phyloP scores from a whole-genome alignment of 1,140 invertebrate genomes.

The Tetragnatha versicolor region DNA sequence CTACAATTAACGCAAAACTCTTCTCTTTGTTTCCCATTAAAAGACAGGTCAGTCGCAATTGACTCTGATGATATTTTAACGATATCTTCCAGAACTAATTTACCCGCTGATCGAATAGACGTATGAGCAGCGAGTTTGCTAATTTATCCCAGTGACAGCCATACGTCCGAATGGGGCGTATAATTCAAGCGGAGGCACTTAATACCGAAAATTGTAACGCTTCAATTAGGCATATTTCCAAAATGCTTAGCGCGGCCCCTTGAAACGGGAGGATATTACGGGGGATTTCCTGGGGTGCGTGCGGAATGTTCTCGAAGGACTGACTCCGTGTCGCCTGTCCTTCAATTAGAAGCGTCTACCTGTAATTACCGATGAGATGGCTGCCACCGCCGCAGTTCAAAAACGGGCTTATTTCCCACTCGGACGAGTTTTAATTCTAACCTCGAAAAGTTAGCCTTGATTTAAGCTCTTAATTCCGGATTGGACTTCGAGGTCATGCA shows the following conservation, averaged over 20 bases:
- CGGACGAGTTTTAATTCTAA: no score
- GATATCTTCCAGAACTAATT: conserved; percentile 48
- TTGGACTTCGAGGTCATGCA: no score
- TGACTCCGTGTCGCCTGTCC: no score
- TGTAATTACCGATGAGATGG: no score
- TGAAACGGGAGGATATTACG: no score
- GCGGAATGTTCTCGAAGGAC: no score
- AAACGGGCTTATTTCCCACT: no score
- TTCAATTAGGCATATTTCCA: conserved; percentile 49
- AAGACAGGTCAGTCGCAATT: conserved; percentile 45
- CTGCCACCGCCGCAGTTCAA: no score
- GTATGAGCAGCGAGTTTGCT: conserved; percentile 37
- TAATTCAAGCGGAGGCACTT: conserved; percentile 41
- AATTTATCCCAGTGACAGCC: conserved; percentile 38
- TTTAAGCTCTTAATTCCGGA: no score
- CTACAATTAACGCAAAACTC: conserved; percentile 48
- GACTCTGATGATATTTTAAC: conserved; percentile 54
- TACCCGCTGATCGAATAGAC: conserved; percentile 39
- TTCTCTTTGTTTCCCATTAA: conserved; percentile 44
- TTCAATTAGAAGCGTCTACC: no score
- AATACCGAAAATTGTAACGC: conserved; percentile 44
- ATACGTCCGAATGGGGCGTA: conserved; percentile 28
- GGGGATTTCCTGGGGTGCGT: no score
- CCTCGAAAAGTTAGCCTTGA: no score
- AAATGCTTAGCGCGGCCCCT: conserved; percentile 27